phyloP scores from a whole-genome alignment of 2,113 vertebrate species.

The Notarius quadriscutis region DNA sequence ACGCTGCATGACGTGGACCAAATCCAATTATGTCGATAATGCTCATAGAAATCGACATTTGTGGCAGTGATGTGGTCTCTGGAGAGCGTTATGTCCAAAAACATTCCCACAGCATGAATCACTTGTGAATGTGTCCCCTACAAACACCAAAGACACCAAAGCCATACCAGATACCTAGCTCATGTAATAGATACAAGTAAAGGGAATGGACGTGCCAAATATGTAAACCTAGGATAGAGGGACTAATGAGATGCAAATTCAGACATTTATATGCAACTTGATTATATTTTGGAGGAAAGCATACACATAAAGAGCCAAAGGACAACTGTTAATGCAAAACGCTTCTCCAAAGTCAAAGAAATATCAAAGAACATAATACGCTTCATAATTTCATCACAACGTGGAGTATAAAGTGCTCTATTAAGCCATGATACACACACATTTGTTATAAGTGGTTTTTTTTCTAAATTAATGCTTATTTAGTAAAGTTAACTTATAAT shows the following conservation, averaged over 20 bases:
- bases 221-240: background rate
- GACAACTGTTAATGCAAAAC: background rate
- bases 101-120: constrained; percentile 26
- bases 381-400: no score
- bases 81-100: background rate
- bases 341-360: background rate
- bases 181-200: constrained; percentile 16
- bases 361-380: background rate
- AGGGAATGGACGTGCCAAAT: background rate
- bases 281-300: background rate
- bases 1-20: background rate
- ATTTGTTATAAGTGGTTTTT: background rate
- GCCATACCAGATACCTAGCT: background rate
- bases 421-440: background rate
- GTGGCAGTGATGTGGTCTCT: background rate
- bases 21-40: background rate
- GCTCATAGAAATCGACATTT: background rate
- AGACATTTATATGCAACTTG: background rate
- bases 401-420: background rate
- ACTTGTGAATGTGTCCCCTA: constrained; percentile 9
- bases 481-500: background rate
- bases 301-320: background rate
- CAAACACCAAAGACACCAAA: constrained; percentile 28
- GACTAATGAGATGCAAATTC: constrained; percentile 21
- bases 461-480: background rate